These are phyloP conservation scores for Anguilla anguilla DNA, from an alignment of 2,797 vertebrate genomes.

Conservation along the genomic window DNA sequence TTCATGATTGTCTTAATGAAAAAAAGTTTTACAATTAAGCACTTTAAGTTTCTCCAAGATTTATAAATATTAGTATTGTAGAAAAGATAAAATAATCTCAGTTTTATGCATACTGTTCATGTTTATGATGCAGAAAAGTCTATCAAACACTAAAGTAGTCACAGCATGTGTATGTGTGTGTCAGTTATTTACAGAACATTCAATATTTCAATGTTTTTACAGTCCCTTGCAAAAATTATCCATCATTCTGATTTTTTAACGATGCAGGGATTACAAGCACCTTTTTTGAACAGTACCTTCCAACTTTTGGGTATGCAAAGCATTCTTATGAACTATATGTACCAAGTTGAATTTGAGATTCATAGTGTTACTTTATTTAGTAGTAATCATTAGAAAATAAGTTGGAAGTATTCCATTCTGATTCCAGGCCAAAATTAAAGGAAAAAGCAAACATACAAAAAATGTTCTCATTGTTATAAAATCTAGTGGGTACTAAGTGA, in stretches of 20 bases:
- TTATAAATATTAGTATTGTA: not conserved
- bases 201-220: not conserved
- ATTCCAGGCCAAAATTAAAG: constrained; percentile 74
- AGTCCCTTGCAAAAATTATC: not conserved
- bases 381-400: constrained; percentile 78
- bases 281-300: not conserved
- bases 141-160: not conserved
- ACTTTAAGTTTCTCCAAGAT: not conserved
- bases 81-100: not conserved
- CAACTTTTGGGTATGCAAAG: not conserved
- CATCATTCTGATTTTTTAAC: not conserved
- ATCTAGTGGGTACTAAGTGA: constrained; percentile 72
- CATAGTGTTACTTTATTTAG: constrained; percentile 71
- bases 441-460: constrained; percentile 67
- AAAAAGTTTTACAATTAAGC: not conserved
- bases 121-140: not conserved
- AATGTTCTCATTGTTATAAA: constrained; percentile 75
- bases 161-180: no score
- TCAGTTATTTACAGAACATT: no score
- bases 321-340: not conserved
- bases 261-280: not conserved
- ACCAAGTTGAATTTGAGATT: constrained; percentile 19
- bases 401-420: constrained; percentile 71
- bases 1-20: not conserved
- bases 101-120: not conserved